Conservation (phyloP, 2,113 vertebrate genomes). For the Toxotes jaculatrix region DNA sequence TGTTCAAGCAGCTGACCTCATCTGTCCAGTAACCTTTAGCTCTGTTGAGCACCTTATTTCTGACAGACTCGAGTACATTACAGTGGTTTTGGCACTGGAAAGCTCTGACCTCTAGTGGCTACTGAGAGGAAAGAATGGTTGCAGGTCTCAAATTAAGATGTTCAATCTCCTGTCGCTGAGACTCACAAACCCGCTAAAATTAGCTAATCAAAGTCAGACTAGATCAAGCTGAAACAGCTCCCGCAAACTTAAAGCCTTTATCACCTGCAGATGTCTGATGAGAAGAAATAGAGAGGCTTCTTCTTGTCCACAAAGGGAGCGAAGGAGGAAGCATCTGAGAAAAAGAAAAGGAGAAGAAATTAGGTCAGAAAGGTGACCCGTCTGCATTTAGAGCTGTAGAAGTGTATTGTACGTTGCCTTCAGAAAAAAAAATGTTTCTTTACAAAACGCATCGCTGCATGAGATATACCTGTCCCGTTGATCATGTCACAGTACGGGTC, state of each 20-base stretch:
- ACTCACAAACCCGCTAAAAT: neutral
- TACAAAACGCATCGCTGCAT: neutral
- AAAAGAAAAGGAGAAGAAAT: neutral
- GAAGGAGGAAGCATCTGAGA: conserved; percentile 92
- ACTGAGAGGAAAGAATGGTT: conserved; percentile 3
- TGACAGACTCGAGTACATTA: neutral
- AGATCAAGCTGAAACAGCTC: neutral
- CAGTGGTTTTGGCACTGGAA: conserved; percentile 16
- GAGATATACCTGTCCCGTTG: conserved; percentile 92
- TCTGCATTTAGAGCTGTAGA: neutral
- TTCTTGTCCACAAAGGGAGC: conserved; percentile 89
- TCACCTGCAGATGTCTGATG: conserved; percentile 97
- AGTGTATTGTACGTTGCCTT: neutral
- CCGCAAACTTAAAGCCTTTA: neutral
- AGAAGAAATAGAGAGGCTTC: conserved; percentile 88
- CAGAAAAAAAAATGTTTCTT: neutral
- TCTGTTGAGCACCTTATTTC: neutral
- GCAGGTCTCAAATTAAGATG: neutral
- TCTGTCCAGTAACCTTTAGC: neutral
- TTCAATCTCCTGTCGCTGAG: too few species aligned
- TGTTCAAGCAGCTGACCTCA: neutral
- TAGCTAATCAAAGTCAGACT: neutral
- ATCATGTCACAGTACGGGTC: conserved; percentile 89
- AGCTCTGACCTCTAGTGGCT: conserved; percentile 73
- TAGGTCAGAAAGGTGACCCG: neutral